Evolutionary conservation across 2,797 vertebrate species (phyloP), one percentile per base, ranked within the genome.

Genomic region (Etheostoma nigrum): DNA sequence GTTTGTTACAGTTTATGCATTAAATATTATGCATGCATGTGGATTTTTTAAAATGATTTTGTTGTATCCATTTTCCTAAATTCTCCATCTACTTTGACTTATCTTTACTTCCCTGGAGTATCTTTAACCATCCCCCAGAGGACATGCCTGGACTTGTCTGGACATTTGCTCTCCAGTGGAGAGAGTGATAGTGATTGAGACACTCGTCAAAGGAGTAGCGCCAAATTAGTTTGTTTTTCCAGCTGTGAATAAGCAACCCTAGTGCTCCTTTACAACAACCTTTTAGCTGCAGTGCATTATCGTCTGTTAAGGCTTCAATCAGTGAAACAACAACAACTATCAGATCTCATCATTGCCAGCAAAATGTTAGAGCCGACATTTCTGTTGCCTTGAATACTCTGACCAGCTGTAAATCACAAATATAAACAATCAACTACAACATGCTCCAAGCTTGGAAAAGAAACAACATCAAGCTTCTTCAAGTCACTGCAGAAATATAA

Each of bases 81-180:
- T n/a, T 57, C 45, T 47, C 65, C n/a, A 58, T 58, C 30, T 47
- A 42, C n/a, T 48, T 27, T 27, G 12, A 45, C 21, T 78, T 18
- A 45, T 71, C 55, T 67, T 33, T 2, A 45, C 53, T 27, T 72
- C 47, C 36, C 65, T 4, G 6, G 47, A 58, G 25, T 51, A 21
- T 70, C 52, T 49, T 64, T 14, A 48, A 53, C 27, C 4, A 42
- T 36, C 44, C 15, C 49, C 44, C 30, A 30, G 30, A 68, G 66
- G 52, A 84, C 60, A 36, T 67, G 79, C 45, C 70, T 69, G 57
- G 60, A 81, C 83, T 47, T 6, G 67, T 42, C 65, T 72, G 70
- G 51, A 44, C 51, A 57, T 55, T 59, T 59, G 55, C 58, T 82
- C 48, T 61, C 42, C 33, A 47, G 6, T 27, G 40, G 25, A n/a